Base-by-base conservation (phyloP, 2,113 vertebrate species). In the Ameiurus melas region DNA sequence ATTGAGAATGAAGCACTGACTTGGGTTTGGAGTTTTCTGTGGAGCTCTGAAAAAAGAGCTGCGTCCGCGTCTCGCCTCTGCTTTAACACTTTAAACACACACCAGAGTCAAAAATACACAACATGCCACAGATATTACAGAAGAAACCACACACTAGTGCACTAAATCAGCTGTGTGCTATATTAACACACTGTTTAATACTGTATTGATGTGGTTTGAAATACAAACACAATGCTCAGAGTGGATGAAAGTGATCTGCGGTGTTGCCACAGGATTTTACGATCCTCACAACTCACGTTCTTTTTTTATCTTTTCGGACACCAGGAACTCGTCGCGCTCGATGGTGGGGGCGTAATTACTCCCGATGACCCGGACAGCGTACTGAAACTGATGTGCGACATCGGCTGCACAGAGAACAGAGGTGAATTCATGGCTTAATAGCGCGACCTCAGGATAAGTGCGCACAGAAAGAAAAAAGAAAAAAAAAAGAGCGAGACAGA, bases 261-360 rank as follows among this genome's bases (percentile, higher is more conserved):
- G 30, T 30, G 33, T 66, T 20, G 25, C 7, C 60, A 16, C 60
- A 0, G 43, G 10, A 82, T 60, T 83, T 62, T 22, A 83, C 12
- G 10, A 39, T 81, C 60, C 12, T 53, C 47, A 60, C 22, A 20
- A 97, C 98, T 90, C 94, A 99, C 98, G 85, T 90, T 99, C 98
- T 94, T 99, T 99, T 94, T 99, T 99, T 92, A 99, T 99, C 93
- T 99, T 99, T 93, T 99, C 98, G 0, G 97, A 97, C 70, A 99
- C 98, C 86, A 99, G 96, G 94, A 99, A 99, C 93, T 99, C 98
- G 84, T 99, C 98, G 82, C 98, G 95, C 84, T 99, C 98, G 68
- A 99, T 98, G 0, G 97, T 99, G 47, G 98, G 98, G 82, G 98
- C 98, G 82, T 98, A 99, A 95, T 99, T 99, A 90, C 98, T 99